phyloP scores from a whole-genome alignment of 2,113 vertebrate genomes.

The Ophthalmolycus amberensis region DNA sequence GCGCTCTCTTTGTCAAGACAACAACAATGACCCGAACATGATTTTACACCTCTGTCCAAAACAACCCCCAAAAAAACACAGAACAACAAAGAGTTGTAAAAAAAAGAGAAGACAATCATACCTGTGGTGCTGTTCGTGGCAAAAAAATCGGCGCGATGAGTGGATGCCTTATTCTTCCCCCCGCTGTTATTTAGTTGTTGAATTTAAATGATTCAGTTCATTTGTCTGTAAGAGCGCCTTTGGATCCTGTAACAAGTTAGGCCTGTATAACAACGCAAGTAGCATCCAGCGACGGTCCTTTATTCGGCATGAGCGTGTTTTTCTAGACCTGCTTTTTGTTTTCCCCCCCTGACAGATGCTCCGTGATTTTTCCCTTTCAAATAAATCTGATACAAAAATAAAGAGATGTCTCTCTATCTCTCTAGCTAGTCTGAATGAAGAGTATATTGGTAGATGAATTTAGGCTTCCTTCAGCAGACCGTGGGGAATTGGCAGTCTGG shows the following conservation, averaged over 20 bases:
- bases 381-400: constrained; percentile 53
- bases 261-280: constrained; percentile 71
- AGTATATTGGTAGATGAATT: constrained; percentile 49
- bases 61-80: too few relatives aligned
- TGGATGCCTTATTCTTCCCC: constrained; percentile 52
- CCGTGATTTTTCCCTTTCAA: constrained; percentile 9
- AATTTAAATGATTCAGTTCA: constrained; percentile 65
- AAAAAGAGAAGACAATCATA: constrained; percentile 40
- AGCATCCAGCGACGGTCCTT: constrained; percentile 74
- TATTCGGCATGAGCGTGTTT: constrained; percentile 75
- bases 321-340: constrained; percentile 56
- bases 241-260: constrained; percentile 72
- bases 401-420: constrained; percentile 46
- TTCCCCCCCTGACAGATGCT: constrained; percentile 28
- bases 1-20: constrained; percentile 75
- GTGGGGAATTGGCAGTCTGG: constrained; percentile 73
- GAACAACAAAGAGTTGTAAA: constrained; percentile 35
- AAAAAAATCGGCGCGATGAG: constrained; percentile 63
- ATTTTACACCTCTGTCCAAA: constrained; percentile 41
- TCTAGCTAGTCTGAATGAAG: constrained; percentile 41
- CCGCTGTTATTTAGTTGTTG: constrained; percentile 60
- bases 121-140: constrained; percentile 75
- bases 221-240: constrained; percentile 61
- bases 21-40: constrained; percentile 64
- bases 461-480: constrained; percentile 68